phyloP scores from a whole-genome alignment of 2,888 invertebrate genomes.

The Lissocephala sabroskyi region DNA sequence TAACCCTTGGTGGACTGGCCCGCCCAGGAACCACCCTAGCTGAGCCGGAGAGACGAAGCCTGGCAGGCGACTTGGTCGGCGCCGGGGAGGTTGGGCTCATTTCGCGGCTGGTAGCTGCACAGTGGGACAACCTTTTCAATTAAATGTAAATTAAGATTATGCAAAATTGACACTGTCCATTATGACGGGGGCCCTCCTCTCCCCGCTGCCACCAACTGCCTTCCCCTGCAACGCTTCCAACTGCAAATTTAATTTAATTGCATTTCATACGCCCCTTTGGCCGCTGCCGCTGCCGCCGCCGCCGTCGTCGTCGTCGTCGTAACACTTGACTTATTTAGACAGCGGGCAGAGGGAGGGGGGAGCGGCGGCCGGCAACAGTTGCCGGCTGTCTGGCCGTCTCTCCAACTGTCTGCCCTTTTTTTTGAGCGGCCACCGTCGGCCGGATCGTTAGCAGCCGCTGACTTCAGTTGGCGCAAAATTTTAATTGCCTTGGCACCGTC shows the following conservation, averaged over 20 bases:
- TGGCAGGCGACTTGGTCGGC: no score
- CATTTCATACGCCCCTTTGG: conserved; percentile 63
- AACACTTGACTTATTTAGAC: conserved; percentile 58
- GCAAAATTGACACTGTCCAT: conserved; percentile 55
- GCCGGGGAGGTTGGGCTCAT: no score
- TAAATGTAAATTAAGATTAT: conserved; percentile 49
- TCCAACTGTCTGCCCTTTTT: neutral
- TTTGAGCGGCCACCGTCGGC: neutral
- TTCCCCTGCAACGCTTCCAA: conserved; percentile 30
- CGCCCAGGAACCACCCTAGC: no score
- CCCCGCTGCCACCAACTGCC: neutral
- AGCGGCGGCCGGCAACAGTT: neutral
- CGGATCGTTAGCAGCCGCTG: conserved; percentile 22
- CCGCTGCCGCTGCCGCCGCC: conserved; percentile 31
- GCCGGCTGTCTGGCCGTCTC: neutral
- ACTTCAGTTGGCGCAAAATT: conserved; percentile 44
- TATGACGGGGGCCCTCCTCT: conserved; percentile 29
- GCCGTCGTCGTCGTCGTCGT: conserved; percentile 25
- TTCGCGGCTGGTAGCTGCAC: no score
- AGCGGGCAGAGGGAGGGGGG: no score
- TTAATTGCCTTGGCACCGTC: conserved; percentile 46
- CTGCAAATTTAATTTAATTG: conserved; percentile 63
- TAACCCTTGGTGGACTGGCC: no score
- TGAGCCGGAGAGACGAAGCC: no score
- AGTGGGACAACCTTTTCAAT: conserved; percentile 37